Conservation (phyloP, 2,797 vertebrate species). For the Meda fulgida region DNA sequence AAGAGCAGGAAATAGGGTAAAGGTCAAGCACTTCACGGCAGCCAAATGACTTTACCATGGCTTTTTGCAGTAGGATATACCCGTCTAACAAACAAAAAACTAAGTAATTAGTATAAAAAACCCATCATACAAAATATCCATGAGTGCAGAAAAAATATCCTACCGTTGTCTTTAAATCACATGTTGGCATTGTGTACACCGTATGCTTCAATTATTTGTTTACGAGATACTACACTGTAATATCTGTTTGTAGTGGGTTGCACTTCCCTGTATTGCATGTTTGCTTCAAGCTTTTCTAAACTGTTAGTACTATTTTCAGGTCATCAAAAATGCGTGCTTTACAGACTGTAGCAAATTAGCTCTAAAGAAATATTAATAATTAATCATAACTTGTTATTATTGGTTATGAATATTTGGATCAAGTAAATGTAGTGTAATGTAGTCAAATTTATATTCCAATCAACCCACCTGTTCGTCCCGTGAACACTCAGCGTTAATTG, state of each 20-base stretch:
- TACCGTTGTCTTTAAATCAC: slow-evolving; percentile 28
- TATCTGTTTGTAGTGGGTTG: not conserved
- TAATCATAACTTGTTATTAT: too few relatives aligned
- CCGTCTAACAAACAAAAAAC: slow-evolving; percentile 35
- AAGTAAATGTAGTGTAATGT: too few relatives aligned
- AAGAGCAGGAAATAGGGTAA: slow-evolving; percentile 35
- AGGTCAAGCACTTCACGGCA: slow-evolving; percentile 39
- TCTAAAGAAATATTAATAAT: too few relatives aligned
- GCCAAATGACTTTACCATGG: slow-evolving; percentile 44
- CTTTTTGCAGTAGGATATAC: slow-evolving; percentile 33
- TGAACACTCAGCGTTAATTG: too few relatives aligned
- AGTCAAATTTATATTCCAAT: too few relatives aligned
- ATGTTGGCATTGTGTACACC: not conserved
- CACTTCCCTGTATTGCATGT: not conserved
- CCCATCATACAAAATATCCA: slow-evolving; percentile 38
- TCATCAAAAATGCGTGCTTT: too few relatives aligned
- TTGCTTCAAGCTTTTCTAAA: too few relatives aligned
- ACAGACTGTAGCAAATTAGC: too few relatives aligned
- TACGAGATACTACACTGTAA: not conserved
- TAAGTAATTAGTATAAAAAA: slow-evolving; percentile 51
- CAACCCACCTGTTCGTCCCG: too few relatives aligned
- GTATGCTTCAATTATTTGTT: slow-evolving; percentile 11
- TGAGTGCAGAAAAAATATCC: slow-evolving; percentile 20
- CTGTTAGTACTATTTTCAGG: too few relatives aligned
- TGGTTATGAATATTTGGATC: too few relatives aligned